These are phyloP conservation scores for Formica aserva DNA, from an alignment of 2,888 invertebrate species.

Conservation along the genomic window DNA sequence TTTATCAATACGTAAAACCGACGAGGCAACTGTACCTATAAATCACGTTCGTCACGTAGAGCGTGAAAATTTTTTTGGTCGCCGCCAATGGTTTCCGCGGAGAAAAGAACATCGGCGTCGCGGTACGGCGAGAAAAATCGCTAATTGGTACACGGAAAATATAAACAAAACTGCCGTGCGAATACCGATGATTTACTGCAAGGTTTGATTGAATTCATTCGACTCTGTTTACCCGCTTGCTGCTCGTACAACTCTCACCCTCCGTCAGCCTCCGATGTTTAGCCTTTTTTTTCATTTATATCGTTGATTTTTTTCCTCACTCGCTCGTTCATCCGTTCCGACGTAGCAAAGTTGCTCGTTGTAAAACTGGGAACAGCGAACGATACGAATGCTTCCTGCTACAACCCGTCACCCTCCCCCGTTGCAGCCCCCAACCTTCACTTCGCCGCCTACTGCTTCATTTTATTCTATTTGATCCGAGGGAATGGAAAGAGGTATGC, in stretches of 20 bases:
- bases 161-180: constrained; percentile 79
- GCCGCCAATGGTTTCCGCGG: constrained; percentile 40
- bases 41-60: constrained; percentile 22
- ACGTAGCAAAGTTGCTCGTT: constrained; percentile 72
- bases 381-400: constrained; percentile 72
- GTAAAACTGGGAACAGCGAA: constrained; percentile 78
- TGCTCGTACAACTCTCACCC: constrained; percentile 65
- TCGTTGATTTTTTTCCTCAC: constrained; percentile 67
- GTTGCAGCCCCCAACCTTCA: constrained; percentile 58
- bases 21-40: constrained; percentile 9
- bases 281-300: constrained; percentile 74
- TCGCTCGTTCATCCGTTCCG: constrained; percentile 68
- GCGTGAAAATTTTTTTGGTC: constrained; percentile 31
- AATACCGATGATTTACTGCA: constrained; percentile 84
- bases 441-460: constrained; percentile 66
- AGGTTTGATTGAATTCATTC: constrained; percentile 85
- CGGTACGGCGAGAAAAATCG: constrained; percentile 67
- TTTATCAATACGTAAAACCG: not conserved
- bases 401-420: constrained; percentile 60
- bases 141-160: constrained; percentile 82
- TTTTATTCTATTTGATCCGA: constrained; percentile 77
- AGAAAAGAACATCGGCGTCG: constrained; percentile 42
- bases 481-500: constrained; percentile 66
- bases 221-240: constrained; percentile 79
- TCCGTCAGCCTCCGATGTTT: constrained; percentile 77